Evolutionary conservation across 2,888 invertebrate species (phyloP).

Genomic region (Pyrrhia umbra): DNA sequence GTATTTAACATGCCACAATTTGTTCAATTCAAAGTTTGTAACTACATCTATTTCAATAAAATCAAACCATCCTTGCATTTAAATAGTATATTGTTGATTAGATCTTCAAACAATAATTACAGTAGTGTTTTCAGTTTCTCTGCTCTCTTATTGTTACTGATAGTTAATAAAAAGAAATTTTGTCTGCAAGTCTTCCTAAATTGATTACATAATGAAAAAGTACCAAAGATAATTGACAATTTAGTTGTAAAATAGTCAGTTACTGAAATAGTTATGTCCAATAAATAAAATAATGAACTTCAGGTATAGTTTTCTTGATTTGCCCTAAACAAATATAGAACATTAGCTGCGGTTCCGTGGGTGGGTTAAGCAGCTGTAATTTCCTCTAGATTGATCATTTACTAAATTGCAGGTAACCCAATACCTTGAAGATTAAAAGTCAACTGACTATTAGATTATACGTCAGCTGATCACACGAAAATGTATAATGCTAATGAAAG

Average conservation of each 20-base stretch:
- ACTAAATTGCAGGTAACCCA: too few species aligned
- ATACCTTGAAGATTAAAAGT: too few species aligned
- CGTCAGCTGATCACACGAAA: too few species aligned
- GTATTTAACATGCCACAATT: conserved; percentile 20
- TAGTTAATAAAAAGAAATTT: conserved; percentile 33
- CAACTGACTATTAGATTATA: too few species aligned
- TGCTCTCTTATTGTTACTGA: conserved; percentile 14
- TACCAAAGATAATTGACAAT: conserved; percentile 60
- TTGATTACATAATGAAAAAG: conserved; percentile 36
- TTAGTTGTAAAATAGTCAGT: conserved; percentile 59
- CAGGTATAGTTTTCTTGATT: conserved; percentile 5
- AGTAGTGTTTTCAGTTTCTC: conserved; percentile 40
- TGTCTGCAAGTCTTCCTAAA: conserved; percentile 59
- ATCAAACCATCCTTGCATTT: conserved; percentile 1
- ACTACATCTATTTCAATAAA: conserved; percentile 2
- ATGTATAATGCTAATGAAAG: too few species aligned
- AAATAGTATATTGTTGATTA: conserved; percentile 17
- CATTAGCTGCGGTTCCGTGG: too few species aligned
- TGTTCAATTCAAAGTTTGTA: conserved; percentile 11
- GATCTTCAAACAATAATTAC: background rate
- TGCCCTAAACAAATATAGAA: too few species aligned
- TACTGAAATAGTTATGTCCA: conserved; percentile 53
- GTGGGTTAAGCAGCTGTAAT: too few species aligned
- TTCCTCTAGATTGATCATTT: too few species aligned
- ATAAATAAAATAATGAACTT: conserved; percentile 65